Evolutionary conservation across 1,140 invertebrate species (phyloP), one percentile per base, ranked within the genome.

Genomic region (Bombus impatiens): DNA sequence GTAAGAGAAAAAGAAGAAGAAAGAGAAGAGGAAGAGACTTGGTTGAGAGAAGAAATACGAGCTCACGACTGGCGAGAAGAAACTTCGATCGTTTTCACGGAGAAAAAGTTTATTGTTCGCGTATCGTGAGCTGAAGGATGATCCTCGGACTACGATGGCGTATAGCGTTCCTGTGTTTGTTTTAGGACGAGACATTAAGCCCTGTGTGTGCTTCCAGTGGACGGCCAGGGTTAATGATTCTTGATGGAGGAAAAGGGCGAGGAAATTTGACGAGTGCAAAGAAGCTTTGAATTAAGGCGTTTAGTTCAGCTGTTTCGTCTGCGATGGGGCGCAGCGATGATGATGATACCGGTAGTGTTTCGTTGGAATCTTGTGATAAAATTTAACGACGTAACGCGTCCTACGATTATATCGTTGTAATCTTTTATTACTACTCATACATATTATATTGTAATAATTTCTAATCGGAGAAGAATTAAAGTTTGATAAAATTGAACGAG

Each of bases 91-190:
- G 81, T 82, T 82, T 44, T 10, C 40, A 6, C n/a, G n/a, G 3
- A 10, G 57, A 76, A 82, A 82, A 82, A 82, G 42, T 82, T 82
- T 82, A 82, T 76, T 80, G 78, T n/a, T 25, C 65, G 32, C 57
- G 76, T 62, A 40, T 59, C 76, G 57, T 32, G 35, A 32, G n/a
- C 28, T 2, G 5, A 28, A 22, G 18, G 47, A 76, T n/a, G 35
- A 59, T 77, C 71, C 25, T 57, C 25, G 12, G 12, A 0, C 37
- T 28, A n/a, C n/a, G 68, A 25, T 6, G 8, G 67, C 9, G 22
- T n/a, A n/a, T n/a, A 10, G 28, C 13, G 70, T 75, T 13, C 28
- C 28, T 28, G 72, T 75, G 32, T 75, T 53, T 22, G 42, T 44
- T 32, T n/a, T 53, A 35, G 44, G 22, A 9, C 28, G 32, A 75